Evolutionary conservation across 2,888 invertebrate genomes (phyloP), one percentile per base, ranked within the genome.

Genomic region (Tinea trinotella): DNA sequence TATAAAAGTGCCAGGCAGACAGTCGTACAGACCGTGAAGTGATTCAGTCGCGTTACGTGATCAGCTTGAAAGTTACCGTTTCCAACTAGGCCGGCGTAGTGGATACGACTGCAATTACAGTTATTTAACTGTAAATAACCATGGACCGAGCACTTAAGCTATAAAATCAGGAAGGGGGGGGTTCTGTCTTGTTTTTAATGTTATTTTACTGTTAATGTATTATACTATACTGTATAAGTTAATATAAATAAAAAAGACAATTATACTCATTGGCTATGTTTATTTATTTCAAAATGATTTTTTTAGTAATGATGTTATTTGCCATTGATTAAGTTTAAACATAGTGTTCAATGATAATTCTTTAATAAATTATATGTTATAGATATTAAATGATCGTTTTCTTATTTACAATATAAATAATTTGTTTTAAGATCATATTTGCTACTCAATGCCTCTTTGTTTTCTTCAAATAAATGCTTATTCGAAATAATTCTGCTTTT

Each of bases 341-440:
- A 15, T 24, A 40, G 15, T 30, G 7, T 30, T 30, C 30, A 40
- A 40, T 2, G 7, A 40, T 3, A 40, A n/a, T 7, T 9, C 9
- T 15, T 40, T 40, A 40, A 12, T 40, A 40, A 40, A 40, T 30
- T 40, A 40, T 40, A 13, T 13, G 40, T 40, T 40, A 40, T 40
- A 15, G 13, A 40, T 22, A n/a, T 9, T 24, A 7, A 40, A 40
- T 40, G 40, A 6, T 40, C 6, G 40, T 40, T 40, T 40, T 15
- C 7, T 13, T 40, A 13, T n/a, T 40, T 40, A 6, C 12, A 40
- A 40, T 13, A 40, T 15, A 40, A 40, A n/a, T 15, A 35, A 12
- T n/a, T 15, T 13, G 6, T 40, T 40, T n/a, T 56, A 57, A 57
- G 58, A 53, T 53, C 44, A 35, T 10, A 34, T 15, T 30, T 53